Conservation (phyloP, 1,140 invertebrate genomes). For the Zaprionus tsacasi region DNA sequence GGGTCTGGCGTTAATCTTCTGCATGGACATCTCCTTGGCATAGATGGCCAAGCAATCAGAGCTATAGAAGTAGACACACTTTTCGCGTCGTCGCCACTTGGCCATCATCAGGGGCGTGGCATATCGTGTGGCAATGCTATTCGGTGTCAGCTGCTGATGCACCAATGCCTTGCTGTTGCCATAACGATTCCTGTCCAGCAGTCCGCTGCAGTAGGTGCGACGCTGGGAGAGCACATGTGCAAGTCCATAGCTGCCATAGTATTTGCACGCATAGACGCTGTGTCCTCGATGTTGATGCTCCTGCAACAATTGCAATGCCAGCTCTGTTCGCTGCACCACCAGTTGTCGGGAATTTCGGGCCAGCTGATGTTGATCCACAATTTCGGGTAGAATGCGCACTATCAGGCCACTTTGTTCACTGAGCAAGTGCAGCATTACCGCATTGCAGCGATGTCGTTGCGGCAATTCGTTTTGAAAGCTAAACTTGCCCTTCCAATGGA, state of each 20-base stretch:
- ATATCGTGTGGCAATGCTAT: conserved; percentile 60
- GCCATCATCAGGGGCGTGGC: conserved; percentile 68
- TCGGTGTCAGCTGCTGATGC: conserved; percentile 51
- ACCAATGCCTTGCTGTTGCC: conserved; percentile 68
- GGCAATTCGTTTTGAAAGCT: conserved; percentile 53
- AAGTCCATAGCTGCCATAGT: conserved; percentile 70
- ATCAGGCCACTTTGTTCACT: conserved; percentile 65
- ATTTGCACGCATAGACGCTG: conserved; percentile 66
- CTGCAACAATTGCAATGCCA: conserved; percentile 59
- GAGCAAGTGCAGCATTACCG: conserved; percentile 57
- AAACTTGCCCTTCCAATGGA: conserved; percentile 63
- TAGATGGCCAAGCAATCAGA: conserved; percentile 73
- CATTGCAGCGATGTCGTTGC: conserved; percentile 51
- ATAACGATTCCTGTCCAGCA: conserved; percentile 68
- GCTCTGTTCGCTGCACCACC: conserved; percentile 49
- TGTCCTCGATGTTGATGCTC: conserved; percentile 43
- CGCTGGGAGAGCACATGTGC: conserved; percentile 55
- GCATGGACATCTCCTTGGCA: conserved; percentile 70
- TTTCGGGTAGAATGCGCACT: conserved; percentile 58
- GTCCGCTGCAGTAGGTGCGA: conserved; percentile 65
- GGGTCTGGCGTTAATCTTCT: conserved; percentile 61
- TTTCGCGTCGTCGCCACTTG: conserved; percentile 64
- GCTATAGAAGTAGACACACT: conserved; percentile 69
- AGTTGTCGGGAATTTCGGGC: conserved; percentile 62
- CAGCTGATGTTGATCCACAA: conserved; percentile 35